A percentile compares a stretch with the other conserved stretches of the same genome.
Evolutionary conservation across 2,888 invertebrate species (phyloP).

Genomic region (Schizaphis graminum): DNA sequence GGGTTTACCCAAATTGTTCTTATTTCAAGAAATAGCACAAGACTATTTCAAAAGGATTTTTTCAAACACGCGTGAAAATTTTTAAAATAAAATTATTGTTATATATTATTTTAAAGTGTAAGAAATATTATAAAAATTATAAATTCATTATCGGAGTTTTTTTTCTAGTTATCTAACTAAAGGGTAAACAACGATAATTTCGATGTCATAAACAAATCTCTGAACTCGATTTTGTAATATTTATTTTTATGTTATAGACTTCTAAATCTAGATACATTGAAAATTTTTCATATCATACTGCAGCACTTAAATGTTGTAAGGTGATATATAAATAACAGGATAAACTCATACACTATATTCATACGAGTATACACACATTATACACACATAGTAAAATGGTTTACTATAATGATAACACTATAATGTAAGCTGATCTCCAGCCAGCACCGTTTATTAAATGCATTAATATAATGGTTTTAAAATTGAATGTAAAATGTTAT

Average conservation of each 20-base stretch:
- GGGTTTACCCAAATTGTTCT: not conserved
- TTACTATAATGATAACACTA: not conserved
- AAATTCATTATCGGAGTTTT: not conserved
- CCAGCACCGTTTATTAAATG: not conserved
- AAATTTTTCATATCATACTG: not conserved
- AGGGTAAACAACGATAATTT: not conserved
- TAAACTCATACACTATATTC: not conserved
- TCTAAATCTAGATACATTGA: not conserved
- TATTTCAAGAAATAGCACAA: not conserved
- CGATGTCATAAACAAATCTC: not conserved
- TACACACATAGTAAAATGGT: not conserved
- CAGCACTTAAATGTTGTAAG: conserved; percentile 3
- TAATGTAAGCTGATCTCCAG: not conserved
- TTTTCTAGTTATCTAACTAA: not conserved
- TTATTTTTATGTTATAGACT: not conserved
- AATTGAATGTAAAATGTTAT: not conserved
- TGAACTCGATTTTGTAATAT: not conserved
- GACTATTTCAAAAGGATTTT: not conserved
- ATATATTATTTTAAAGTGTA: not conserved
- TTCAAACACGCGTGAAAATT: not conserved
- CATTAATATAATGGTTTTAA: not conserved
- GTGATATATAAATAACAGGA: not conserved
- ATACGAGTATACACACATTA: not conserved
- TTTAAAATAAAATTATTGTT: not conserved
- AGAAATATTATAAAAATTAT: not conserved